These are phyloP conservation scores for Grus americana DNA, from an alignment of 2,113 vertebrate genomes.

Conservation along the genomic window DNA sequence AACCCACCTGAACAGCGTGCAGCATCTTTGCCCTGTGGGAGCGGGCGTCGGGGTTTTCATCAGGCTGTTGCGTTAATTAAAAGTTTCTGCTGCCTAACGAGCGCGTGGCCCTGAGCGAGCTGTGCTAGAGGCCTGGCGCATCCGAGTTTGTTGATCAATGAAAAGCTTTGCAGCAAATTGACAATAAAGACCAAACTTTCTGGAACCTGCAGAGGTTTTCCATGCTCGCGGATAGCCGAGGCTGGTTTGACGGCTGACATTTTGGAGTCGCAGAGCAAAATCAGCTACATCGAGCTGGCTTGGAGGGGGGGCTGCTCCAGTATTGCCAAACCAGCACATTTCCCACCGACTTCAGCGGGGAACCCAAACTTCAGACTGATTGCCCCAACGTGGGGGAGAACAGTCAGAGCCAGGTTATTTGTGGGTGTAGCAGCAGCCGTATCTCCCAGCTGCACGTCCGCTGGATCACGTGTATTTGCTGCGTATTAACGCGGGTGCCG, in stretches of 20 bases:
- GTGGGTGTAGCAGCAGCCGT: background rate
- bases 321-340: background rate
- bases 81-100: background rate
- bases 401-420: too few relatives aligned
- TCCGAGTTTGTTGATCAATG: background rate
- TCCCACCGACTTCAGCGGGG: background rate
- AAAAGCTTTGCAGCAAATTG: background rate
- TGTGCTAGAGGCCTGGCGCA: background rate
- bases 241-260: background rate
- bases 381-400: background rate
- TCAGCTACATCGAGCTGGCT: rapidly evolving
- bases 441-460: background rate
- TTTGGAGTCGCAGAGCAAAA: background rate
- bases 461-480: too few relatives aligned
- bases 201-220: background rate
- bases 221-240: background rate
- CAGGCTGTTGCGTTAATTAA: background rate
- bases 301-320: background rate
- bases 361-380: background rate
- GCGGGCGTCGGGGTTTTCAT: background rate
- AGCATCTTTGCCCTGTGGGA: too few relatives aligned
- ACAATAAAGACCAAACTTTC: too few relatives aligned
- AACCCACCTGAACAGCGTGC: background rate
- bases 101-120: background rate
- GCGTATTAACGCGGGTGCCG: background rate